Percentiles rank a stretch among this genome's conserved stretches.
These are phyloP conservation scores for Euura lappo DNA, from an alignment of 1,140 invertebrate species.

Conservation along the genomic window DNA sequence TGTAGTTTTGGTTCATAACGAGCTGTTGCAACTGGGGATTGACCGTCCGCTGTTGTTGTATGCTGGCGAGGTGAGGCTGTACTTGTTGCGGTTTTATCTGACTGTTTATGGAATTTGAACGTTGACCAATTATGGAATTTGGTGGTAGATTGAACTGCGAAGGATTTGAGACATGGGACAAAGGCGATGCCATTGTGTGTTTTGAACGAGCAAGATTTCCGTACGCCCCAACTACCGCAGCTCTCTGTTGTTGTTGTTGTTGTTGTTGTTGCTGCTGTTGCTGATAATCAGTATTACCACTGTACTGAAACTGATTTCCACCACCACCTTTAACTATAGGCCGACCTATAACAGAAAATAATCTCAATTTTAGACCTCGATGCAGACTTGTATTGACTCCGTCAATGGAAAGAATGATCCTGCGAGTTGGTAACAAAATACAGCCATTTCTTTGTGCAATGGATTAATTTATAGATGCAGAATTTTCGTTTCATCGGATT, in stretches of 20 bases:
- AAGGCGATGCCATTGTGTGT: conserved; percentile 47
- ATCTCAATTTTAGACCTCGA: not conserved
- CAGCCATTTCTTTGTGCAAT: too few relatives aligned
- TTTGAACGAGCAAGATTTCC: conserved; percentile 49
- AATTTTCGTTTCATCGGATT: too few relatives aligned
- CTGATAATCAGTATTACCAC: conserved; percentile 37
- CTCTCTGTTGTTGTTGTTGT: conserved; percentile 56
- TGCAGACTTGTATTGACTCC: too few relatives aligned
- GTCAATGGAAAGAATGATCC: too few relatives aligned
- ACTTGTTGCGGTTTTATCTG: conserved; percentile 54
- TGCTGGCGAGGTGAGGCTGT: conserved; percentile 49
- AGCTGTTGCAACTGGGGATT: conserved; percentile 51
- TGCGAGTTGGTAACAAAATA: too few relatives aligned
- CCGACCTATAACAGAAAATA: conserved; percentile 52
- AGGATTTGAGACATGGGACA: conserved; percentile 48
- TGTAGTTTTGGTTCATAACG: conserved; percentile 57
- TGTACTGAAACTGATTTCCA: conserved; percentile 37
- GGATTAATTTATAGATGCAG: too few relatives aligned
- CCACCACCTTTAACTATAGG: conserved; percentile 63
- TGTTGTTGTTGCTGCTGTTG: conserved; percentile 31
- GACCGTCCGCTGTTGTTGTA: conserved; percentile 45
- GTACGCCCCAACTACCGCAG: conserved; percentile 48
- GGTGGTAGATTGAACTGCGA: conserved; percentile 48
- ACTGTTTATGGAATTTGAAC: conserved; percentile 51
- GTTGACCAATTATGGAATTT: conserved; percentile 51